Base-by-base conservation (phyloP, 2,797 vertebrate genomes). In the Semaprochilodus insignis region DNA sequence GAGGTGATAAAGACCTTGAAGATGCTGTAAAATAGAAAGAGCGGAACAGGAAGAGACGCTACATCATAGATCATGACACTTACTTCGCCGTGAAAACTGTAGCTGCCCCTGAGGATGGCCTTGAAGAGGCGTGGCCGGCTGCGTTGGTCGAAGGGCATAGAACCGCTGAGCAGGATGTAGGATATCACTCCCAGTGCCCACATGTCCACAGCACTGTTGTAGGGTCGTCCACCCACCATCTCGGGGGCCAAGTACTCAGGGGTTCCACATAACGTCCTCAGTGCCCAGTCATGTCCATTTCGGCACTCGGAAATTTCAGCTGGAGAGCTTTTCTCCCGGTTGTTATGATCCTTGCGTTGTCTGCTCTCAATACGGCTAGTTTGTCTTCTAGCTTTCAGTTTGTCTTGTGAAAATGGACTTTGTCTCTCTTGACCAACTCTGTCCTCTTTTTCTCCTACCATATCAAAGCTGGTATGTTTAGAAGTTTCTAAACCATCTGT, bases 161-260 rank as follows among this genome's bases (percentile, higher is more conserved):
- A 91, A 16, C 93, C 93, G n/a, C 91, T 94, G 70, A 94, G 89
- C 78, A 93, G 40, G 10, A 94, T 86, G 84, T 90, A 93, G 23
- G 88, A 17, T 51, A 94, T 92, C 70, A 93, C 91, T 0, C 93
- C 92, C 74, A 91, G 69, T 6, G 91, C 91, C 94, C 93, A 92
- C 89, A 92, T 87, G 83, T 93, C 93, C 81, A 92, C 91, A 0
- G 89, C 88, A 54, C 87, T 88, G 60, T 85, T 83, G 31, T 87
- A 91, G 60, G 85, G 84, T 77, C 52, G 89, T 72, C 86, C 87
- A n/a, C 88, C 81, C 78, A 94, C 10, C 70, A 93, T 86, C 76
- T 95, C 93, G 27, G 94, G 94, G 62, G 92, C 91, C 83, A 91
- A 71, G 82, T 92, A 94, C 88, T 94, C 93, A 0, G 91, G 89